Percentiles rank a stretch among this genome's conserved stretches.
Evolutionary conservation across 2,113 vertebrate genomes (phyloP).

Genomic region (human): GRCh38 chrX:105001001-105001500

Average conservation of each 20-base stretch:
- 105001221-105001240: background rate
- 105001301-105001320: background rate
- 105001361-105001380: background rate
- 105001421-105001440: background rate
- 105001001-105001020: background rate
- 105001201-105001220: background rate
- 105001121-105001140: background rate
- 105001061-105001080: background rate
- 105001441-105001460: background rate
- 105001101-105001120: background rate
- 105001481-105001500: background rate
- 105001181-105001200: background rate
- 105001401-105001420: background rate
- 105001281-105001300: background rate
- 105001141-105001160: background rate
- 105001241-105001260: background rate
- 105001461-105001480: constrained; percentile 1
- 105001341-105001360: background rate
- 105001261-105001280: background rate
- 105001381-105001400: background rate
- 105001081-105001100: background rate
- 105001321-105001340: background rate
- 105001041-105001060: background rate
- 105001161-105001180: background rate
- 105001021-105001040: background rate